Evolutionary conservation across 2,113 vertebrate species (phyloP).

Genomic region (Irena cyanogastra): DNA sequence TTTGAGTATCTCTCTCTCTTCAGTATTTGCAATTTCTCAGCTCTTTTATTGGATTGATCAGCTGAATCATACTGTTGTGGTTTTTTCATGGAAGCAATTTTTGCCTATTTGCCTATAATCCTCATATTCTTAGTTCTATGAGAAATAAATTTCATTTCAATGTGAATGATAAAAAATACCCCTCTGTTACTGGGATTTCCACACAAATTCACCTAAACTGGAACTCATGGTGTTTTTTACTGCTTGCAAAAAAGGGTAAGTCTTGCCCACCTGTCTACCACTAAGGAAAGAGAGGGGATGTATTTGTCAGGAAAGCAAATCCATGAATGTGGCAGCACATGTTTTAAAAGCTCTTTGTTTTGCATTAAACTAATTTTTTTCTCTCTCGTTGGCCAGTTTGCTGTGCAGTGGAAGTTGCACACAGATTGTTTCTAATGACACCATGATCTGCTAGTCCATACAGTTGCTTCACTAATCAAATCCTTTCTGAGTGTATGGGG

Average conservation of each 20-base stretch:
- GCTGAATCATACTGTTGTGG: neutral
- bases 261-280: neutral
- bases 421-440: neutral
- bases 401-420: neutral
- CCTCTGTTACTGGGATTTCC: neutral
- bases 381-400: neutral
- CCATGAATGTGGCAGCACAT: neutral
- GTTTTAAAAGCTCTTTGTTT: constrained; percentile 14
- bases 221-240: neutral
- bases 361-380: neutral
- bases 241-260: neutral
- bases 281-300: neutral
- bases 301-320: neutral
- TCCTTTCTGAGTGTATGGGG: neutral
- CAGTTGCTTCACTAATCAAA: neutral
- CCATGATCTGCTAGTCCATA: neutral
- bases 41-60: neutral
- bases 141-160: neutral
- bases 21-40: neutral
- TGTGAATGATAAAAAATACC: neutral
- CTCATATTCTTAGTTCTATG: neutral
- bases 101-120: neutral
- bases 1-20: too few species aligned
- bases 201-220: neutral
- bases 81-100: neutral